A percentile compares a stretch with the other conserved stretches of the same genome.
Conservation (phyloP, 2,797 vertebrate species). For the Urophycis tenuis region DNA sequence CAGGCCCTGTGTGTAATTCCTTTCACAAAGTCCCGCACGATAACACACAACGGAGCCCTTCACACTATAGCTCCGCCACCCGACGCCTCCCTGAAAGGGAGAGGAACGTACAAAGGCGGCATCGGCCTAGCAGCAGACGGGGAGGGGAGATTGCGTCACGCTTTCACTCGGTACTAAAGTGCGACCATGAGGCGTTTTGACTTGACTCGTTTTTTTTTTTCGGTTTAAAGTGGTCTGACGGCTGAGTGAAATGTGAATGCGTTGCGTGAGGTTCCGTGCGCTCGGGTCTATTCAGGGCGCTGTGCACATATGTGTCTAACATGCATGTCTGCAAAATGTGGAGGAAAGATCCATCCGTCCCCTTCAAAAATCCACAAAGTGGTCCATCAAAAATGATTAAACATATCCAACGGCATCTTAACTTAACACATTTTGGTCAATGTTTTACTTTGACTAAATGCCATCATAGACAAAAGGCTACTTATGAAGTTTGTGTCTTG, state of each 20-base stretch:
- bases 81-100: conserved; percentile 14
- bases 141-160: neutral
- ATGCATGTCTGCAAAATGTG: neutral
- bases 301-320: too few species aligned
- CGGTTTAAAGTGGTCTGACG: neutral
- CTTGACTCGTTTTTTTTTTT: neutral
- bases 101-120: neutral
- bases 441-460: neutral
- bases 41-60: conserved; percentile 1
- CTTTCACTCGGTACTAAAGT: neutral
- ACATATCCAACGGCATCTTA: neutral
- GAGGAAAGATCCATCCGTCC: neutral
- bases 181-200: too few species aligned
- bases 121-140: neutral
- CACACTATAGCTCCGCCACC: conserved; percentile 25
- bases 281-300: too few species aligned
- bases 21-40: conserved; percentile 15
- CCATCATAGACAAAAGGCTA: too few species aligned
- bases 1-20: neutral
- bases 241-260: neutral
- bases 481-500: too few species aligned
- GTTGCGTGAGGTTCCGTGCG: neutral
- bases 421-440: too few species aligned
- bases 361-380: neutral
- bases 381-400: neutral